Conservation (phyloP, 2,888 invertebrate genomes). For the Eilema sororculum region DNA sequence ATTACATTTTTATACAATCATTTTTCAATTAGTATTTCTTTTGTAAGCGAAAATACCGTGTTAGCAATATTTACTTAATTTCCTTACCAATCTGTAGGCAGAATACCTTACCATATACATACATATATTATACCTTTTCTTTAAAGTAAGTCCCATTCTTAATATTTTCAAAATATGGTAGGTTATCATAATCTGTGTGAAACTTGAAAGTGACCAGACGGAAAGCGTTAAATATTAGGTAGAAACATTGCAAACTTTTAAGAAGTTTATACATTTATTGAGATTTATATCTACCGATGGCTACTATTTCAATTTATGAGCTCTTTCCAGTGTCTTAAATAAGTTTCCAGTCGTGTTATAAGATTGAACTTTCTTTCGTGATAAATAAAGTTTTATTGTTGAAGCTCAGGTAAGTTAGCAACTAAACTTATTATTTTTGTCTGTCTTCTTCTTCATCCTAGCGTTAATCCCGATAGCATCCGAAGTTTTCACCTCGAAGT, state of each 20-base stretch:
- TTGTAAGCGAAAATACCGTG: neutral
- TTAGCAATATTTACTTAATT: neutral
- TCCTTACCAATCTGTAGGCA: neutral
- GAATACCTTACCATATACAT: neutral
- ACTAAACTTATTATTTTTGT: neutral
- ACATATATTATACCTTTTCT: too few species aligned
- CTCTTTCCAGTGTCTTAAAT: slow-evolving; percentile 37
- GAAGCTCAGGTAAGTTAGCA: slow-evolving; percentile 45
- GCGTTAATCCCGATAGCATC: too few species aligned
- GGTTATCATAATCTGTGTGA: too few species aligned
- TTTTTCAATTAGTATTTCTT: neutral
- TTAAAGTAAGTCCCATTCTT: neutral
- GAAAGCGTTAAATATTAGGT: neutral
- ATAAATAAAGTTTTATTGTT: slow-evolving; percentile 49
- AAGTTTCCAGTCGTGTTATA: slow-evolving; percentile 54
- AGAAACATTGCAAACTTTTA: neutral
- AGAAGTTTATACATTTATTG: slow-evolving; percentile 14
- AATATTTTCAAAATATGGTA: neutral
- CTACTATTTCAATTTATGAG: slow-evolving; percentile 27
- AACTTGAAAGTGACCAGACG: neutral
- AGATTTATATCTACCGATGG: slow-evolving; percentile 11
- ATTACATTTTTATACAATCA: slow-evolving; percentile 9
- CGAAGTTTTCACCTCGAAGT: too few species aligned
- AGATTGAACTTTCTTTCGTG: slow-evolving; percentile 53
- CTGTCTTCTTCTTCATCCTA: neutral